Evolutionary conservation across 2,113 vertebrate species (phyloP).

Genomic region (Halichoerus grypus): DNA sequence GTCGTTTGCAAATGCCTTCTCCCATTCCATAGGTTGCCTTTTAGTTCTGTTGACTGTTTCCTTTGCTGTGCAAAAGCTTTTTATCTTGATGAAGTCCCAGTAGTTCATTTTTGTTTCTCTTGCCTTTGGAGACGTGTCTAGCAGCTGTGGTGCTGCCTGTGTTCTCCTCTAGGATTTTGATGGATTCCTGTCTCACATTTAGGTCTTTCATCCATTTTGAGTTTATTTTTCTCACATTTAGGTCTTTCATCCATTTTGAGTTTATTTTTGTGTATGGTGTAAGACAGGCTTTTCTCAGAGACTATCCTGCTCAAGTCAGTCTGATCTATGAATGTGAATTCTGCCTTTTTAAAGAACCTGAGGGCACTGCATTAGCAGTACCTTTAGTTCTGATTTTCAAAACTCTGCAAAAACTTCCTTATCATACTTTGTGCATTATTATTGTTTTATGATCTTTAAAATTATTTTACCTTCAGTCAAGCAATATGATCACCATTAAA

Average conservation of each 20-base stretch:
- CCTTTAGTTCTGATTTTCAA: background rate
- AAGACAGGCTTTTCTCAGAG: background rate
- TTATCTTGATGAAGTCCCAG: background rate
- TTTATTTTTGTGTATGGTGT: too few species aligned
- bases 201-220: too few species aligned
- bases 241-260: too few species aligned
- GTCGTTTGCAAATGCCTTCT: background rate
- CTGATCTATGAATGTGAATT: background rate
- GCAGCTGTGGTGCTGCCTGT: too few species aligned
- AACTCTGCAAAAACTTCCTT: background rate
- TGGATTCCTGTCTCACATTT: too few species aligned
- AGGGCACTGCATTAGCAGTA: background rate
- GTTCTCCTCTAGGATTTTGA: too few species aligned
- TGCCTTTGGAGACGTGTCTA: background rate
- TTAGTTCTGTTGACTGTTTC: background rate
- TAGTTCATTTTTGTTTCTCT: background rate
- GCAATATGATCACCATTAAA: background rate
- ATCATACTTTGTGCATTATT: background rate
- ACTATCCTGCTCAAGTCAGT: background rate
- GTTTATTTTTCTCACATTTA: too few species aligned
- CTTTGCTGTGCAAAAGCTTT: background rate
- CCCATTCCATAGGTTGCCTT: background rate
- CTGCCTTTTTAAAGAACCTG: background rate
- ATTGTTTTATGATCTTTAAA: background rate
- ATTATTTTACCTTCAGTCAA: slow-evolving; percentile 28